Evolutionary conservation across 2,797 vertebrate genomes (phyloP).

Genomic region (Typhlichthys eigenmanni): DNA sequence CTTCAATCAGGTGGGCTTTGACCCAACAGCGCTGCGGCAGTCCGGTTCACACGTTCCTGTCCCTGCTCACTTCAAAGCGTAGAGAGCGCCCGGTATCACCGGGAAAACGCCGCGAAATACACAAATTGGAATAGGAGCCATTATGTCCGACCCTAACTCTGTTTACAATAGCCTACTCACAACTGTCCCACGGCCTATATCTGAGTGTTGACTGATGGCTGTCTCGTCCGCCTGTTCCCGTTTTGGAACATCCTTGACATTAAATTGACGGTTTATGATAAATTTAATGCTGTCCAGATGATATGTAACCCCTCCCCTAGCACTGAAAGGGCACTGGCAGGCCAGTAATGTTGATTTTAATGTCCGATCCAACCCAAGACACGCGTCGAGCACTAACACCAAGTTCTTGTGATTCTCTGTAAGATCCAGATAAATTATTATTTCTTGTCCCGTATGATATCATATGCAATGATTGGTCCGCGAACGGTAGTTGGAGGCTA

Average conservation of each 20-base stretch:
- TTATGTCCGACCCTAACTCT: conserved; percentile 5
- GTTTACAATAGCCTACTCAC: background rate
- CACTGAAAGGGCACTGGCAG: conserved; percentile 18
- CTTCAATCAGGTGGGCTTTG: conserved; percentile 7
- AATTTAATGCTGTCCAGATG: conserved; percentile 9
- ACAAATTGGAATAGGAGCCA: conserved; percentile 19
- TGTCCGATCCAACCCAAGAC: background rate
- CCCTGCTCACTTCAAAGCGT: background rate
- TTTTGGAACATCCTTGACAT: conserved; percentile 48
- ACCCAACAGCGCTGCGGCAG: conserved; percentile 39
- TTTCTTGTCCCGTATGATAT: background rate
- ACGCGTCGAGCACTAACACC: background rate
- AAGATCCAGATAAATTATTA: background rate
- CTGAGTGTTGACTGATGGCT: conserved; percentile 19
- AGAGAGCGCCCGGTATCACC: conserved; percentile 43
- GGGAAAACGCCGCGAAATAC: conserved; percentile 17
- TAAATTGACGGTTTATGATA: conserved; percentile 32
- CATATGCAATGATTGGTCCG: no score
- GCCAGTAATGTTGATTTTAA: background rate
- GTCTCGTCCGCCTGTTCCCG: conserved; percentile 18
- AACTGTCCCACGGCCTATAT: conserved; percentile 13
- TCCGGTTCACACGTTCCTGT: conserved; percentile 21
- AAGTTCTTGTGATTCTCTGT: conserved; percentile 15
- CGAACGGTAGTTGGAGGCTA: conserved; percentile 8
- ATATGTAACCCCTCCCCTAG: conserved; percentile 8